phyloP scores from a whole-genome alignment of 2,797 vertebrate genomes.

The Leuciscus waleckii region DNA sequence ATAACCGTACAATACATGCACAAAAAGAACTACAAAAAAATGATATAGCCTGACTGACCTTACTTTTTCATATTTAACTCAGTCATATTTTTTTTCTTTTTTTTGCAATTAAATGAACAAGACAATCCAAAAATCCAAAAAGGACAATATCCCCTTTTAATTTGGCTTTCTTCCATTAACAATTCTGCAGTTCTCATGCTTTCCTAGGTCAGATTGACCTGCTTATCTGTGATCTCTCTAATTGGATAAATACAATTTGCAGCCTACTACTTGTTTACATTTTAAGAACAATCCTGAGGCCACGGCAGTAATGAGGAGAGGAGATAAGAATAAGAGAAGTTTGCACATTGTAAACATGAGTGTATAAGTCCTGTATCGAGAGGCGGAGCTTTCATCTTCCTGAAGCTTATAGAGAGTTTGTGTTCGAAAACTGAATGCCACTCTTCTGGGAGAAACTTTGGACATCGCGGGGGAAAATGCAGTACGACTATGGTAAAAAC shows the following conservation, averaged over 20 bases:
- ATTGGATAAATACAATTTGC: background rate
- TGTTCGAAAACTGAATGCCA: background rate
- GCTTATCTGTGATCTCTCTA: background rate
- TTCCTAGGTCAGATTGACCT: background rate
- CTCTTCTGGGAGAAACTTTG: background rate
- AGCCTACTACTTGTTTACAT: background rate
- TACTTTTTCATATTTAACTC: background rate
- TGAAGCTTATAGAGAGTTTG: constrained; percentile 17
- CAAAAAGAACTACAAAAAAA: background rate
- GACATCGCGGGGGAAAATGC: constrained; percentile 61
- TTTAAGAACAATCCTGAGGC: background rate
- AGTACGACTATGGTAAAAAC: constrained; percentile 69
- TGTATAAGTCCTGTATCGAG: background rate
- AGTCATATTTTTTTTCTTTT: background rate
- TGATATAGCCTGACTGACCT: background rate
- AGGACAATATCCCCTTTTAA: too few relatives aligned
- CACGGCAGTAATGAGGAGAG: background rate
- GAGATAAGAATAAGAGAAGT: constrained; percentile 1
- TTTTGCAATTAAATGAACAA: background rate
- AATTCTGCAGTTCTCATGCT: background rate
- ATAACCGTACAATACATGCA: too few relatives aligned
- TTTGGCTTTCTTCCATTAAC: background rate
- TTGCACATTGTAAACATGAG: background rate
- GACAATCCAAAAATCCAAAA: too few relatives aligned
- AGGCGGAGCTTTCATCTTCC: constrained; percentile 31